Evolutionary conservation across 2,888 invertebrate species (phyloP), one percentile per base, ranked within the genome.

Genomic region (Bhutanitis thaidina): DNA sequence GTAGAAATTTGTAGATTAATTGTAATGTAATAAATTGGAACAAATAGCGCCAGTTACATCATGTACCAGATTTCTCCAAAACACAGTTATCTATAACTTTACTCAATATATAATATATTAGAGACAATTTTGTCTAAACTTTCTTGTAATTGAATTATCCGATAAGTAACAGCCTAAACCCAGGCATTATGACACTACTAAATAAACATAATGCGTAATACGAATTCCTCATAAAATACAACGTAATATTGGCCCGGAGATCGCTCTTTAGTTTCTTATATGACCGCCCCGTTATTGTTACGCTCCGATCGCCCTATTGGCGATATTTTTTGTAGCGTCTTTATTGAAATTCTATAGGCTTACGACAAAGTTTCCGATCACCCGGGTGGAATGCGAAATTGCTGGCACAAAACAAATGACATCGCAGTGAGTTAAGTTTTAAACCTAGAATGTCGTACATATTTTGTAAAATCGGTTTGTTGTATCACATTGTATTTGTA

Each of bases 291-390:
- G 77, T 82, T 78, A 76, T 64, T 59, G 53, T 52, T 49, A 49
- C 36, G 44, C 57, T 54, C 52, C 64, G 68, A 58, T 62, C 62
- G 59, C 69, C 69, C 68, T 62, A 60, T 61, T 64, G 62, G 55
- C 72, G 62, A 83, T 80, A 82, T 82, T 76, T 86, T 76, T 80
- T 76, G 61, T 60, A 59, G 65, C 59, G 68, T 70, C 80, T 80
- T 80, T 83, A 87, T 87, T 87, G 84, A 87, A 85, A 87, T 85
- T 87, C 85, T 79, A 67, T 60, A 68, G 66, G 68, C 66, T 61
- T 67, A 66, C 69, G 67, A 69, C 65, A 70, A 73, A 75, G 65
- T 77, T 77, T 72, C 70, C 59, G 70, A 77, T 77, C 76, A 68
- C 65, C 60, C 45, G 53, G 43, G 32, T 49, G 62, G 67, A 70